Evolutionary conservation across 2,113 vertebrate species (phyloP), one percentile per base, ranked within the genome.

Genomic region (Aix galericulata): DNA sequence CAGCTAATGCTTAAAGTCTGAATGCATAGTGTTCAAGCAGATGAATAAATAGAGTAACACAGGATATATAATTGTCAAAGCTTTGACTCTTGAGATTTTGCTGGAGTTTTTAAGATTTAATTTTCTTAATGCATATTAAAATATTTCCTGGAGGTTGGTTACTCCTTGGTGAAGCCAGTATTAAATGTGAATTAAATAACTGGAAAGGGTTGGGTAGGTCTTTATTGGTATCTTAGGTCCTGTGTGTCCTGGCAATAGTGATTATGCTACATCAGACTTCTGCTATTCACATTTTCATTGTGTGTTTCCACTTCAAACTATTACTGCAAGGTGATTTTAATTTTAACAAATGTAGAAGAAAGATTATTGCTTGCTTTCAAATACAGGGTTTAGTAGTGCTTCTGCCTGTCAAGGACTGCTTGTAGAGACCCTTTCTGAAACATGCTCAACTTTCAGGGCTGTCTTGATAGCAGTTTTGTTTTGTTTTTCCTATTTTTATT

Each of bases 1-100:
- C 78, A 77, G 95, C 94, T 96, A 87, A 77, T 63, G 85, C 82
- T 95, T 88, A 94, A 67, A 85, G 74, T 81, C 66, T 91, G 56
- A 91, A 84, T 81, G 46, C 63, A 29, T 6, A 87, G 36, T 52
- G 46, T 77, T 82, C 48, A 72, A 58, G 66, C n/a, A 85, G 55
- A 55, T 91, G 27, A 48, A 20, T 80, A 75, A 90, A 73, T 59
- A 71, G 15, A 93, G 80, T 63, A 62, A 50, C 27, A 64, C 8
- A 75, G 56, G 32, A 12, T 60, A 16, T 67, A 13, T 60, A 74
- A 21, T 38, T 48, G 44, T 22, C 69, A 6, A 14, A 64, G 22
- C 23, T 91, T 81, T 86, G 64, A 38, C 31, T 64, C 52, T n/a
- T 67, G 38, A 75, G 13, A 83, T 14, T 73, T 53, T 58, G 12